Evolutionary conservation across 2,113 vertebrate genomes (phyloP).

Genomic region (Tor tambroides): DNA sequence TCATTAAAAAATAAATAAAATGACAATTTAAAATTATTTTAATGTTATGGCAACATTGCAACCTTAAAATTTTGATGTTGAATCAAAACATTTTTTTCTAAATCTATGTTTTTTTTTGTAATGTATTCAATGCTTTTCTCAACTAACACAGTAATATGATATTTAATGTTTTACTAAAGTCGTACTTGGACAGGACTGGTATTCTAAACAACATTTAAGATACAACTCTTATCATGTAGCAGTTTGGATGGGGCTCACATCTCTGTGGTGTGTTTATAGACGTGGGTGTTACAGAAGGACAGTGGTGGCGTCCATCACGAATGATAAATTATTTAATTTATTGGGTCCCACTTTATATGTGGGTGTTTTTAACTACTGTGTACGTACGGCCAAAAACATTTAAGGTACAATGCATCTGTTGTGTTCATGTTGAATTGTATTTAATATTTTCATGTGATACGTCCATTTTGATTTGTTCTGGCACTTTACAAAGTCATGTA

Average conservation of each 20-base stretch:
- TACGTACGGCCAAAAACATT: neutral
- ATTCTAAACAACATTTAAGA: neutral
- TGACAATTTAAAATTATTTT: too few relatives aligned
- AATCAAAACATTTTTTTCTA: too few relatives aligned
- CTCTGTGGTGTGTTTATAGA: neutral
- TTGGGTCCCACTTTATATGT: neutral
- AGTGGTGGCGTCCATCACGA: neutral
- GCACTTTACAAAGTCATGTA: too few relatives aligned
- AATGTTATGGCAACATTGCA: too few relatives aligned
- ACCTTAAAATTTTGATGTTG: too few relatives aligned
- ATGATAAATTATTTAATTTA: neutral
- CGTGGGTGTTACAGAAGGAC: neutral
- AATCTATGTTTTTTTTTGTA: too few relatives aligned
- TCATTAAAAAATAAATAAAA: too few relatives aligned
- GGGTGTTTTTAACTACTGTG: neutral
- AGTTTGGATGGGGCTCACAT: neutral
- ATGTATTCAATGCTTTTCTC: too few relatives aligned
- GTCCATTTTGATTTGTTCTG: too few relatives aligned
- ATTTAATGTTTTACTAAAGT: neutral
- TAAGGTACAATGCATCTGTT: neutral
- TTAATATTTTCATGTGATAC: too few relatives aligned
- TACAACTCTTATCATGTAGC: neutral
- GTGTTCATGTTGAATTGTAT: neutral
- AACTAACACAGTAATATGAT: too few relatives aligned
- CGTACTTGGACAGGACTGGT: neutral